phyloP scores from a whole-genome alignment of 2,797 vertebrate species.

The Buceros bicornis region DNA sequence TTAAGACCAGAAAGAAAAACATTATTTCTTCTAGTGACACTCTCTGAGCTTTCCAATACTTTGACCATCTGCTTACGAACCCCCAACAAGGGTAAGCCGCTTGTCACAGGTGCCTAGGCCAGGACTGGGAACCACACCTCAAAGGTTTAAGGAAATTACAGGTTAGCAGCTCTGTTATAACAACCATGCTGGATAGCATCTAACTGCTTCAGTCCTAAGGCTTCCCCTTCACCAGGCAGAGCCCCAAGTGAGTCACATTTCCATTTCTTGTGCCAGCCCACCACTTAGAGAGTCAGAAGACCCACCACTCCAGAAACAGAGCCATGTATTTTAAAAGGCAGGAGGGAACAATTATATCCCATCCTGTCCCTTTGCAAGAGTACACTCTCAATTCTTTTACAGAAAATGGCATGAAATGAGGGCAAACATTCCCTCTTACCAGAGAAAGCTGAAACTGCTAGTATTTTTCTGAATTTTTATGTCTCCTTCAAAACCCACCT shows the following conservation, averaged over 20 bases:
- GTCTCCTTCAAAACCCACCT: not conserved
- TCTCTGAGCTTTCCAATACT: rapidly evolving
- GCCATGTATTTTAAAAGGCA: not conserved
- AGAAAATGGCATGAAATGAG: rapidly evolving
- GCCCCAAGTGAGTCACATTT: not conserved
- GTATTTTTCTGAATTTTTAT: not conserved
- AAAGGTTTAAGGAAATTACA: not conserved
- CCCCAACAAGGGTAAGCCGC: rapidly evolving
- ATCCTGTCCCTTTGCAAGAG: not conserved
- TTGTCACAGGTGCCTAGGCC: not conserved
- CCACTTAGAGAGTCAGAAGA: not conserved
- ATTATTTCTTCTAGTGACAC: not conserved
- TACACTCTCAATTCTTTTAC: not conserved
- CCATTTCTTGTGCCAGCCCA: rapidly evolving
- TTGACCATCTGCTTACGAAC: not conserved
- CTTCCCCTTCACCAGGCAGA: not conserved
- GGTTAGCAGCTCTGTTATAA: not conserved
- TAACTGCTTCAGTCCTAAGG: not conserved
- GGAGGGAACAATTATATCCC: not conserved
- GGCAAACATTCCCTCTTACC: not conserved
- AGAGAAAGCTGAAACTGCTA: not conserved
- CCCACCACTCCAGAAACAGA: not conserved
- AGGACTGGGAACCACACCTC: not conserved
- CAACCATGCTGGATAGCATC: not conserved
- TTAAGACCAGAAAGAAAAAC: not conserved